phyloP scores from a whole-genome alignment of 2,113 vertebrate species.

The Dissostichus mawsoni region DNA sequence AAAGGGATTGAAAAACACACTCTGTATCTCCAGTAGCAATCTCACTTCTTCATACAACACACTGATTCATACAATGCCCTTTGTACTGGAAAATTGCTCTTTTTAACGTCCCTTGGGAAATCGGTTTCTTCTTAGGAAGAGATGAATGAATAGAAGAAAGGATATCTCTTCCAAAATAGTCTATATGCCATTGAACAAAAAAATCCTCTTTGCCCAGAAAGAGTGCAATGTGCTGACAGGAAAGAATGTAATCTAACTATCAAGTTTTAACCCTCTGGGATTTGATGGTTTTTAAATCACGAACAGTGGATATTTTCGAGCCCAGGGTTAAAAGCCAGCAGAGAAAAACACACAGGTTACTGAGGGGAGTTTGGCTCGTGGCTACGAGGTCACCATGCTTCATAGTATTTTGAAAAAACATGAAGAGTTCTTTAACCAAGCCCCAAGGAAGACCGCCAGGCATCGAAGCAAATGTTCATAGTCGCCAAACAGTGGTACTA shows the following conservation, averaged over 20 bases:
- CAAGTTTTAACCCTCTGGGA: slow-evolving; percentile 15
- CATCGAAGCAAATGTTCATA: too few relatives aligned
- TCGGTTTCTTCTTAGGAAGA: slow-evolving; percentile 39
- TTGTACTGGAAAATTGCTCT: slow-evolving; percentile 33
- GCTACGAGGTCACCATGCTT: not conserved
- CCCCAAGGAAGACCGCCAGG: too few relatives aligned
- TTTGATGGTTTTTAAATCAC: not conserved
- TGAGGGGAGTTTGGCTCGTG: not conserved
- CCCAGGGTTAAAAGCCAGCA: not conserved
- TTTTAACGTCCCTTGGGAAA: slow-evolving; percentile 34
- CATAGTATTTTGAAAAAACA: too few relatives aligned
- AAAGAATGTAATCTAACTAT: slow-evolving; percentile 1
- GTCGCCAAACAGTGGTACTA: too few relatives aligned
- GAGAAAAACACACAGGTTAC: not conserved
- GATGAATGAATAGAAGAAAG: slow-evolving; percentile 24
- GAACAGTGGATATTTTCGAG: not conserved
- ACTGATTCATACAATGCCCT: slow-evolving; percentile 31
- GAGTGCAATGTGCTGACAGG: slow-evolving; percentile 12
- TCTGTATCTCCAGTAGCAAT: slow-evolving; percentile 10
- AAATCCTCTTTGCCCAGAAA: slow-evolving; percentile 30
- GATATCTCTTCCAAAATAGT: slow-evolving; percentile 18
- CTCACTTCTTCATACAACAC: slow-evolving; percentile 23
- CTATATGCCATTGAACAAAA: slow-evolving; percentile 25
- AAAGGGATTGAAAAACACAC: not conserved
- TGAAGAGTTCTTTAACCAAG: too few relatives aligned